Base-by-base conservation (phyloP, 2,113 vertebrate genomes). In the Gavialis gangeticus region DNA sequence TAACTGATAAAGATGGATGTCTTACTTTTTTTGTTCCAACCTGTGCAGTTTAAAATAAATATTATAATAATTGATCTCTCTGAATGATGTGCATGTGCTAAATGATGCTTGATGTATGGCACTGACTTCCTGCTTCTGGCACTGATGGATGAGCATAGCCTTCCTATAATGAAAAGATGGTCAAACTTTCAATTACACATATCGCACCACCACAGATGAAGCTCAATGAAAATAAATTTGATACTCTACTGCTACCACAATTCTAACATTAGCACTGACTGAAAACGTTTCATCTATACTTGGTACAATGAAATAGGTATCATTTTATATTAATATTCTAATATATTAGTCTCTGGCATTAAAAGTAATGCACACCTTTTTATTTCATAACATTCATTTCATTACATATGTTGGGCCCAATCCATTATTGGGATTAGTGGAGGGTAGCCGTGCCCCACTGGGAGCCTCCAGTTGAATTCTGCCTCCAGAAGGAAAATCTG, bases 1-100 rank as follows among this genome's bases (percentile, higher is more conserved):
- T 54, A 89, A 94, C 89, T 94, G 95, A 97, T 97, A 95, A 97
- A 97, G 97, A 98, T 92, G 79, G 88, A 98, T 98, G 81, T 96
- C 87, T 96, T 93, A 79, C 91, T 97, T 96, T 95, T 92, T 92
- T 91, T 85, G 55, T 77, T 90, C 82, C 87, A 97, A 95, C 88
- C 91, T 85, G 37, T 58, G 37, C 75, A 6, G 1, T 96, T 98
- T 94, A 97, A 97, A 97, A 96, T 95, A 98, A 98, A 97, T 97
- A 97, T 94, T 97, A 95, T 92, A 96, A 97, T 97, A 98, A 98
- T 97, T 97, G 97, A 97, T 97, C 80, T 94, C 89, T 92, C 87
- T 84, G 87, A 97, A 94, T 97, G 95, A 98, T 95, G 84, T 96
- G 83, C 27, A 91, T 95, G 90, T 93, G 91, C 54, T 97, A 96